Percentiles rank a stretch among this genome's conserved stretches.
Evolutionary conservation across 2,797 vertebrate genomes (phyloP).

Genomic region (Nyctalus aviator): DNA sequence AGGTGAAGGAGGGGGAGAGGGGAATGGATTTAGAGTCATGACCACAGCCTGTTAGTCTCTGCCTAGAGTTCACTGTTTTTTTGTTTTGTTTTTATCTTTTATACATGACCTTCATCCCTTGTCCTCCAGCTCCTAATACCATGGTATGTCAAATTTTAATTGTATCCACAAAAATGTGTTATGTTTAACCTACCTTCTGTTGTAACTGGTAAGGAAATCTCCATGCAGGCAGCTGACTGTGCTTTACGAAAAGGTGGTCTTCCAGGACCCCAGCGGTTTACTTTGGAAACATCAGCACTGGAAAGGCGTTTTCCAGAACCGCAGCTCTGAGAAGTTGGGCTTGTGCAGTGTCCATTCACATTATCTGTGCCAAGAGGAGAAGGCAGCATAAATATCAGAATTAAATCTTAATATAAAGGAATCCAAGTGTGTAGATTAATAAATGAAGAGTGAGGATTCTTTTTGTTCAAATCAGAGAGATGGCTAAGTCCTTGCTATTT

Average conservation of each 20-base stretch:
- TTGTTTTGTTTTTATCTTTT: background rate
- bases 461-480: conserved; percentile 47
- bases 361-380: conserved; percentile 94
- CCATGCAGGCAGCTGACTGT: conserved; percentile 99
- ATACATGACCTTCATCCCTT: background rate
- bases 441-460: conserved; percentile 34
- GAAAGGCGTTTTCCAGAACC: conserved; percentile 94
- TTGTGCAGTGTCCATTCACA: conserved; percentile 98
- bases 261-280: conserved; percentile 95
- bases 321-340: conserved; percentile 96
- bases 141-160: conserved; percentile 59
- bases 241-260: conserved; percentile 99
- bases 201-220: conserved; percentile 97
- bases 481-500: conserved; percentile 29
- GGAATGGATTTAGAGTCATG: conserved; percentile 21
- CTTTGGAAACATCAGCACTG: conserved; percentile 94
- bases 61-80: background rate
- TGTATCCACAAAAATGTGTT: conserved; percentile 67
- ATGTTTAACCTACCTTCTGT: conserved; percentile 95
- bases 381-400: conserved; percentile 56
- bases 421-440: conserved; percentile 17
- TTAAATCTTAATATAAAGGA: conserved; percentile 62
- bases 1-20: background rate
- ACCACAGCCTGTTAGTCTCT: background rate
- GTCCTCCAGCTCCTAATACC: background rate